phyloP scores from a whole-genome alignment of 2,797 vertebrate species.

The Emys orbicularis region DNA sequence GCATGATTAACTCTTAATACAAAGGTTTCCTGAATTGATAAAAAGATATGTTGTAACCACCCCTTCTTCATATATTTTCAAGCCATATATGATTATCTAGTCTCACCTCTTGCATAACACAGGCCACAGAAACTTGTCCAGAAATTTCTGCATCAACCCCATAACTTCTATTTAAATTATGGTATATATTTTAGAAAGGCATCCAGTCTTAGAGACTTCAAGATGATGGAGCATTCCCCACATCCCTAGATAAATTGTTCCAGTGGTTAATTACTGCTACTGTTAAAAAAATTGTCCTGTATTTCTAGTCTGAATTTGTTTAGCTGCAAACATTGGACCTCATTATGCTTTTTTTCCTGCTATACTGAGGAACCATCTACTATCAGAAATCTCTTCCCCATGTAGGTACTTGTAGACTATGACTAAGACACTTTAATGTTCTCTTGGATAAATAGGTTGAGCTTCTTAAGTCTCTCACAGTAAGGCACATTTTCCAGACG shows the following conservation, averaged over 20 bases:
- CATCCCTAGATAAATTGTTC: background rate
- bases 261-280: background rate
- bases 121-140: background rate
- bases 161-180: background rate
- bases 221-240: background rate
- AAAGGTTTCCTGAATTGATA: background rate
- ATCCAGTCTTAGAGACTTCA: background rate
- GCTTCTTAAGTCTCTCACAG: background rate
- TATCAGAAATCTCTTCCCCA: background rate
- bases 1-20: background rate
- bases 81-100: background rate
- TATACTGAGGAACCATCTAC: background rate
- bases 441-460: background rate
- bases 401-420: background rate
- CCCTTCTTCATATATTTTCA: background rate
- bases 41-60: background rate
- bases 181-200: background rate
- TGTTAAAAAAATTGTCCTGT: background rate
- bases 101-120: background rate
- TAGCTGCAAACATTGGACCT: background rate
- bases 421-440: background rate
- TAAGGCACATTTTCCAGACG: background rate
- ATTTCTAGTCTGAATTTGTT: background rate
- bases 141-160: background rate
- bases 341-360: background rate